Base-by-base conservation (phyloP, 1,140 invertebrate species). In the Himalopsyche phryganea region DNA sequence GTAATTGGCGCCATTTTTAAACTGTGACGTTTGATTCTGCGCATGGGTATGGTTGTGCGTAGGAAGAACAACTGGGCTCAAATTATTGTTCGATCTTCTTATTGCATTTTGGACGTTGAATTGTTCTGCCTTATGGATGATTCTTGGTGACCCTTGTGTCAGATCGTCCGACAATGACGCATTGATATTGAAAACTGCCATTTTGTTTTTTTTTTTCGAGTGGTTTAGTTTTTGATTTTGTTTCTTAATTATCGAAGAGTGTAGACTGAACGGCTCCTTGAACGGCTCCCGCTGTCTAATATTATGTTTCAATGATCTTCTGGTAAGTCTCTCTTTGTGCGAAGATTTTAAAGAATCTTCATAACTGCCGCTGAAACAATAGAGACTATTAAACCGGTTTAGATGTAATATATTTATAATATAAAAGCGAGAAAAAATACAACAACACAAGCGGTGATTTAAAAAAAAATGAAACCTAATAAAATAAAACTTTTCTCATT, bases 341-440 rank as follows among this genome's bases (percentile, higher is more conserved):
- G 62, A 65, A 0, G 80, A 81, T 62, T 85, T 85, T 33, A 85
- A 66, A 0, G 83, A 85, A 52, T 85, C 84, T 72, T 85, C 83
- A 61, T 84, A 85, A 64, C 80, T 85, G 65, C 77, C 81, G 58
- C 78, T 85, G 69, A 45, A 73, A 73, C 32, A 15, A 64, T 40
- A 28, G 23, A 28, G 4, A 28, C 23, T 28, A 28, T 28, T 28
- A 28, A 28, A 9, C 23, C 9, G 23, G 23, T 3, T 28, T 28
- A 28, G 23, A 28, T 28, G 9, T 28, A 5, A 28, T 28, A 28
- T n/a, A n/a, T n/a, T n/a, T n/a, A n/a, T n/a, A n/a, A n/a, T n/a
- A n/a, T n/a, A n/a, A n/a, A n/a, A n/a, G n/a, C n/a, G n/a, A n/a
- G n/a, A n/a, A n/a, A n/a, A n/a, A n/a, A n/a, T n/a, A n/a, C n/a